Conservation (phyloP, 2,888 invertebrate genomes). For the Aplocera efformata region DNA sequence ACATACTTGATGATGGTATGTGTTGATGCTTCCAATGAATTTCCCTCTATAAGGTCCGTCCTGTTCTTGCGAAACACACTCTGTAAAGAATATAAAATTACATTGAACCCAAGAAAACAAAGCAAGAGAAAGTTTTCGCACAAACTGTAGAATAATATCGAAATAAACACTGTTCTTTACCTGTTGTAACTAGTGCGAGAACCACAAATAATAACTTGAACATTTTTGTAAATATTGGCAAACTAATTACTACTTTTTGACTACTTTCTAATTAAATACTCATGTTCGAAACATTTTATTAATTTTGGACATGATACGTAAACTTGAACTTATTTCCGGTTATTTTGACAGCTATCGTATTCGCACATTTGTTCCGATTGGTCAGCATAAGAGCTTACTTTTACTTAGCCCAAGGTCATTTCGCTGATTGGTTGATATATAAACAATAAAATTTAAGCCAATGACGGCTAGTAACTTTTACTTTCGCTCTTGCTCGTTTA, state of each 20-base stretch:
- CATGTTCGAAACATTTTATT: conserved; percentile 44
- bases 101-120: conserved; percentile 23
- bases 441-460: conserved; percentile 29
- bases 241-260: conserved; percentile 30
- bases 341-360: conserved; percentile 49
- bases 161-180: conserved; percentile 31
- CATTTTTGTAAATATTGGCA: conserved; percentile 41
- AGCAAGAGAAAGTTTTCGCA: conserved; percentile 50
- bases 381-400: conserved; percentile 4
- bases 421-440: neutral
- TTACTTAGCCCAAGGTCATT: conserved; percentile 30
- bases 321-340: conserved; percentile 39
- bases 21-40: conserved; percentile 91
- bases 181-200: conserved; percentile 45
- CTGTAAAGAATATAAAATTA: conserved; percentile 43
- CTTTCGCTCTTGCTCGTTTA: conserved; percentile 32
- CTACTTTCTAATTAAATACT: conserved; percentile 38
- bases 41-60: conserved; percentile 89
- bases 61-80: conserved; percentile 78
- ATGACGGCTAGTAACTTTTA: conserved; percentile 50
- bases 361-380: conserved; percentile 24
- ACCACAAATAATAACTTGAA: conserved; percentile 46
- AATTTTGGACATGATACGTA: conserved; percentile 22
- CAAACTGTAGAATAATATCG: conserved; percentile 7
- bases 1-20: conserved; percentile 90